Base-by-base conservation (phyloP, 2,888 invertebrate genomes). In the Acleris cristana region DNA sequence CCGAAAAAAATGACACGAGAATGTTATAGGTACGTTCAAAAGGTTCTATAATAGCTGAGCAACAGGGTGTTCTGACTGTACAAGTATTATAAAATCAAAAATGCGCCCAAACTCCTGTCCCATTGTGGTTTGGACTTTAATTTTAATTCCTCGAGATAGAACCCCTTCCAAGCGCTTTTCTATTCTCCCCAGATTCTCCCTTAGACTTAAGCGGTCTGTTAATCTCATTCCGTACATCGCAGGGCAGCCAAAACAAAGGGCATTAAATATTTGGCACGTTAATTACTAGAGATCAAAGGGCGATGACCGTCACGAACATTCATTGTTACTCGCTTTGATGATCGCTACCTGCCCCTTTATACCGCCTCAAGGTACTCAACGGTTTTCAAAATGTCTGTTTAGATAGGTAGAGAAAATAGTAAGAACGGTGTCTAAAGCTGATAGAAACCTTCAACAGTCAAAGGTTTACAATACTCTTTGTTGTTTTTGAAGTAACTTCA, bases 311-410 rank as follows among this genome's bases (percentile, higher is more conserved):
- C 83, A 79, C 81, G 82, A 84, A 79, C 83, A 82, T 81, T 84
- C 79, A 78, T 81, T 79, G 81, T 83, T 80, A 80, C 78, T 81
- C 79, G 79, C 84, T 87, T 87, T 87, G 85, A 84, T 81, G 81
- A 80, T 82, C 79, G 76, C 71, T 26, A 57, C 57, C 81, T 81
- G 77, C 72, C 75, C 76, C 77, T 77, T 74, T 73, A 59, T 72
- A 77, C 70, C 7, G 16, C 76, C 74, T 49, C 21, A n/a, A 61
- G 52, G 34, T 18, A 3, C 26, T 26, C 26, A 52, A 58, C 52
- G 45, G 19, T 65, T 69, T 19, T 51, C 21, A 61, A 59, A 56
- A 70, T 40, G 14, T 12, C 21, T 23, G 19, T 7, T n/a, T 19
- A 58, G 26, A 23, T 14, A 60, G 23, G 30, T 16, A 18, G 1